These are phyloP conservation scores for Cremastinae sp. DNA, from an alignment of 2,888 invertebrate genomes.

Conservation along the genomic window DNA sequence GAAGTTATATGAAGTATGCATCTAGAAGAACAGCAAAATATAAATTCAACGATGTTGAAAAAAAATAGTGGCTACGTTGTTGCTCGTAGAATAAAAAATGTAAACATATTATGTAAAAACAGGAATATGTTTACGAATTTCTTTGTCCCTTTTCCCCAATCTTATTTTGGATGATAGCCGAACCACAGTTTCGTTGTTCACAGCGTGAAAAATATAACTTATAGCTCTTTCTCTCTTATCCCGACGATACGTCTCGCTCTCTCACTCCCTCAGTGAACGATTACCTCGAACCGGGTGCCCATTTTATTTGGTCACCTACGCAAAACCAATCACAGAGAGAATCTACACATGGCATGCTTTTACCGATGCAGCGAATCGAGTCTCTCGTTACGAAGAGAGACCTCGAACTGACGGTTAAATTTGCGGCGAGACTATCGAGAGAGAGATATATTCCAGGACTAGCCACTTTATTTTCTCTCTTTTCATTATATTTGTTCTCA, in stretches of 20 bases:
- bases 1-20: too few relatives aligned
- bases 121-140: conserved; percentile 1
- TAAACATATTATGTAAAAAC: neutral
- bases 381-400: conserved; percentile 47
- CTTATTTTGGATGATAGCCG: neutral
- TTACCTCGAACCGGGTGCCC: neutral
- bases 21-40: too few relatives aligned
- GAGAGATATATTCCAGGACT: neutral
- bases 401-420: conserved; percentile 59
- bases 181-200: conserved; percentile 33
- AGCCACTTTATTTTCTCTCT: conserved; percentile 50
- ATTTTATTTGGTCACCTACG: conserved; percentile 56
- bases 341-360: conserved; percentile 9
- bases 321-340: conserved; percentile 52
- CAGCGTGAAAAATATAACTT: conserved; percentile 5
- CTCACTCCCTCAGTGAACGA: neutral
- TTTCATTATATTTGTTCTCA: conserved; percentile 50
- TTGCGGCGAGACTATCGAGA: conserved; percentile 47
- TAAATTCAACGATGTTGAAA: too few relatives aligned
- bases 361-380: conserved; percentile 44
- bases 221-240: neutral
- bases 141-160: neutral
- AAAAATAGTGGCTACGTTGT: too few relatives aligned
- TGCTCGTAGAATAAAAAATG: neutral
- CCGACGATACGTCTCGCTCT: neutral